phyloP scores from a whole-genome alignment of 2,113 vertebrate genomes.

The Syngnathoides biaculeatus region DNA sequence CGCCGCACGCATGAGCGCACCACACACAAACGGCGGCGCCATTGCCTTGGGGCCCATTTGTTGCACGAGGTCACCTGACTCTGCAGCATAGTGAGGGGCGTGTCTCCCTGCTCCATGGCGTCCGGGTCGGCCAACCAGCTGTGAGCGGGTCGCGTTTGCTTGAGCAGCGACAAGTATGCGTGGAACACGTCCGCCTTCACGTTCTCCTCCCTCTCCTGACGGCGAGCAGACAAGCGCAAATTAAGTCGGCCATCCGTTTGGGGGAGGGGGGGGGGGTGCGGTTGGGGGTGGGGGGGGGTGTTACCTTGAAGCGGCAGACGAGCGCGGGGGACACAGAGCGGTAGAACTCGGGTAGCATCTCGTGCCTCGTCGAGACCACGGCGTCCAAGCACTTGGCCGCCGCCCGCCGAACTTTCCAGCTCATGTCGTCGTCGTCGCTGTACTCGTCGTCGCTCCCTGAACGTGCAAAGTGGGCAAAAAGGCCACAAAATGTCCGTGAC shows the following conservation, averaged over 20 bases:
- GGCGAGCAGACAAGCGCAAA: background rate
- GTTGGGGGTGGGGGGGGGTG: fast-evolving
- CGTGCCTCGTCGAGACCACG: slow-evolving; percentile 94
- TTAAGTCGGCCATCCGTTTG: no score
- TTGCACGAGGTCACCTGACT: slow-evolving; percentile 80
- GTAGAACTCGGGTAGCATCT: slow-evolving; percentile 98
- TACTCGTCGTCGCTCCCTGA: slow-evolving; percentile 96
- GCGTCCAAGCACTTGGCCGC: slow-evolving; percentile 96
- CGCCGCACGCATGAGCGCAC: background rate
- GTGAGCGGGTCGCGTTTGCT: slow-evolving; percentile 96
- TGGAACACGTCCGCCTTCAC: slow-evolving; percentile 99
- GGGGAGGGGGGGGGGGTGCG: background rate
- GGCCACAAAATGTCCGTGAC: no score
- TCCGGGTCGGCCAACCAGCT: slow-evolving; percentile 97
- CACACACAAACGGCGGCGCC: background rate
- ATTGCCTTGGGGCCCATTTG: no score
- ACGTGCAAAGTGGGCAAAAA: background rate
- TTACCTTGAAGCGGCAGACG: slow-evolving; percentile 89
- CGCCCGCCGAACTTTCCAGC: slow-evolving; percentile 96
- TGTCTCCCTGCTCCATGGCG: slow-evolving; percentile 98
- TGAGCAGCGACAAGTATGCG: slow-evolving; percentile 94
- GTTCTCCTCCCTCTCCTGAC: slow-evolving; percentile 90
- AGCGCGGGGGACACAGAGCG: slow-evolving; percentile 94
- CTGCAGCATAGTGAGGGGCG: slow-evolving; percentile 96
- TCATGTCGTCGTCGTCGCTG: slow-evolving; percentile 98